These are phyloP conservation scores for Philaethria dido DNA, from an alignment of 2,888 invertebrate genomes.

Conservation along the genomic window DNA sequence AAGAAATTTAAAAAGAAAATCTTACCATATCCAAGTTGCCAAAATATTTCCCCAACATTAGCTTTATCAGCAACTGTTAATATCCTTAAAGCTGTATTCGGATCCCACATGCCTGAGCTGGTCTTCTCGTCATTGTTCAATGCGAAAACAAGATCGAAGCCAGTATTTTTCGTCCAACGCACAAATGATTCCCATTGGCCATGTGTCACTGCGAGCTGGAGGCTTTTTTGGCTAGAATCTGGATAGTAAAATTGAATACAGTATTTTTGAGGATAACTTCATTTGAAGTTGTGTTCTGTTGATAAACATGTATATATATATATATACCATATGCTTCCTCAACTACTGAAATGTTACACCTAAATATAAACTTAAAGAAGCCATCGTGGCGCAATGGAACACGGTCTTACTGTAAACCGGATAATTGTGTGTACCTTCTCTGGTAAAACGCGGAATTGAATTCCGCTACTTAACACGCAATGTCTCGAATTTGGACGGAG, in stretches of 20 bases:
- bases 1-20: background rate
- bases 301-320: too few species aligned
- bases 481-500: too few species aligned
- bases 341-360: too few species aligned
- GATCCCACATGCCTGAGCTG: slow-evolving; percentile 85
- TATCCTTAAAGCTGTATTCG: slow-evolving; percentile 86
- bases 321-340: too few species aligned
- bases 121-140: slow-evolving; percentile 84
- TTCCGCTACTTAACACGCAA: too few species aligned
- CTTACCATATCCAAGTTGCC: slow-evolving; percentile 90
- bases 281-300: too few species aligned
- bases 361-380: too few species aligned
- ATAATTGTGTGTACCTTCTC: too few species aligned
- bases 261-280: too few species aligned
- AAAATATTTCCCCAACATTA: slow-evolving; percentile 85
- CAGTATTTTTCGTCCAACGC: slow-evolving; percentile 81
- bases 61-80: slow-evolving; percentile 87
- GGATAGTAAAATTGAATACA: background rate
- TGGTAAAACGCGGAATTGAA: too few species aligned
- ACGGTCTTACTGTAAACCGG: too few species aligned
- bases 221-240: slow-evolving; percentile 31
- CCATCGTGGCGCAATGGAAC: too few species aligned
- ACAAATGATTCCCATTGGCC: slow-evolving; percentile 68
- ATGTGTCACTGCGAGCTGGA: slow-evolving; percentile 53
- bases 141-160: slow-evolving; percentile 87